These are phyloP conservation scores for Porites divaricata DNA, from an alignment of 92 coral and sea anemone genomes.

Conservation along the genomic window DNA sequence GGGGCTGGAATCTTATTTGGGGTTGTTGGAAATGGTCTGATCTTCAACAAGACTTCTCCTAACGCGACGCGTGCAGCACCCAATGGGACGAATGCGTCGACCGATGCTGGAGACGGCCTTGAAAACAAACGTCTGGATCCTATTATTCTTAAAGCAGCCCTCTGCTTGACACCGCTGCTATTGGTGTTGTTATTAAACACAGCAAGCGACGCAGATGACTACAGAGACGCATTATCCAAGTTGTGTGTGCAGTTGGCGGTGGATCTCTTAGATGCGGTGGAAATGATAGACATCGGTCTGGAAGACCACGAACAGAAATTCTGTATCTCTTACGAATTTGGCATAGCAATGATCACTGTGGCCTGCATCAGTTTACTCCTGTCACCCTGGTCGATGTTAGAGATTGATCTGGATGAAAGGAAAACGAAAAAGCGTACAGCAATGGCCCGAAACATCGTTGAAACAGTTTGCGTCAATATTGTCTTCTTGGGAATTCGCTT, in stretches of 20 bases:
- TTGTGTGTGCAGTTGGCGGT: background rate
- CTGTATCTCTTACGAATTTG: background rate
- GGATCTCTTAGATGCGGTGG: background rate
- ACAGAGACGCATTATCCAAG: background rate
- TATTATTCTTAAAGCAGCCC: too few relatives aligned
- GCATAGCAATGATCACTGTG: background rate
- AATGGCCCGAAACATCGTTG: background rate
- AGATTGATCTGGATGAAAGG: slow-evolving; percentile 19
- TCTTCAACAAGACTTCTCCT: too few relatives aligned
- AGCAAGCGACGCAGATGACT: background rate
- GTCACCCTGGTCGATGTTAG: slow-evolving; percentile 43
- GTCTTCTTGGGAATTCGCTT: slow-evolving; percentile 47
- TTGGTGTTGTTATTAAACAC: background rate
- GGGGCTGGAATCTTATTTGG: too few relatives aligned
- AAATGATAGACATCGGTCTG: background rate
- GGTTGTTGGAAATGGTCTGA: too few relatives aligned
- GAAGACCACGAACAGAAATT: background rate
- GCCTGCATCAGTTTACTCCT: background rate
- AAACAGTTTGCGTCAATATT: slow-evolving; percentile 19
- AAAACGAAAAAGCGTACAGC: background rate
- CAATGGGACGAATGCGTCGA: too few relatives aligned
- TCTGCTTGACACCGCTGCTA: background rate
- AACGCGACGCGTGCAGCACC: too few relatives aligned
- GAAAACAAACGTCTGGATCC: too few relatives aligned
- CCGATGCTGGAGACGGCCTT: too few relatives aligned